Evolutionary conservation across 2,888 invertebrate species (phyloP).

Genomic region (Isotomurus palustris): DNA sequence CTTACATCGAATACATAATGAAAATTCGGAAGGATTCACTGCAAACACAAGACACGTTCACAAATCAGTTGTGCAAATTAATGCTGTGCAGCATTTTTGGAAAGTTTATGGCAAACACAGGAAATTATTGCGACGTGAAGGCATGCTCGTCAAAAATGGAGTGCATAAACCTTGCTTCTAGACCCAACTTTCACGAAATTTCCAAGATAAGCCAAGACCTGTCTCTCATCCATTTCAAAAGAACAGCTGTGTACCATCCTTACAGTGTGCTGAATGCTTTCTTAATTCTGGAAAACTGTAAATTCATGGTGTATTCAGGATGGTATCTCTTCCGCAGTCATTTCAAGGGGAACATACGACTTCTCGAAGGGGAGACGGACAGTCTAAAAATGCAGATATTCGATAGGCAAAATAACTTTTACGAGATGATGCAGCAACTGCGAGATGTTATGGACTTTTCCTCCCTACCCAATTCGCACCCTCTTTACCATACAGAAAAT

Average conservation of each 20-base stretch:
- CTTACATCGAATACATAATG: not conserved
- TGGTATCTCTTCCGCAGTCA: not conserved
- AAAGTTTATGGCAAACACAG: not conserved
- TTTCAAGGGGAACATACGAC: not conserved
- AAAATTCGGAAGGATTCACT: not conserved
- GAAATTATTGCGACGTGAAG: not conserved
- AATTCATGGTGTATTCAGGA: not conserved
- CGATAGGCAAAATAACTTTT: not conserved
- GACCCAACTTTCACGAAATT: not conserved
- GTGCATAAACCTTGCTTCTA: not conserved
- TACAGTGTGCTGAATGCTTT: not conserved
- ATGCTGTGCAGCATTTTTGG: not conserved
- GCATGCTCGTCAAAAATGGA: not conserved
- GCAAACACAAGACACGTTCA: not conserved
- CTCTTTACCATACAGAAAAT: not conserved
- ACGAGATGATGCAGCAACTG: not conserved
- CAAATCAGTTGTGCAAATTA: not conserved
- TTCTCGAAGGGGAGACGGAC: slow-evolving; percentile 12
- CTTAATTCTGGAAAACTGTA: not conserved
- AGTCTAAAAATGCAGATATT: not conserved
- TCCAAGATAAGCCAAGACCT: not conserved
- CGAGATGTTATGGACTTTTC: slow-evolving; percentile 3
- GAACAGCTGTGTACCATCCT: not conserved
- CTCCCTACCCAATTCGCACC: not conserved
- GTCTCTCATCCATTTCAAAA: not conserved